phyloP scores from a whole-genome alignment of 2,888 invertebrate genomes.

The Lamellibrachia columna region DNA sequence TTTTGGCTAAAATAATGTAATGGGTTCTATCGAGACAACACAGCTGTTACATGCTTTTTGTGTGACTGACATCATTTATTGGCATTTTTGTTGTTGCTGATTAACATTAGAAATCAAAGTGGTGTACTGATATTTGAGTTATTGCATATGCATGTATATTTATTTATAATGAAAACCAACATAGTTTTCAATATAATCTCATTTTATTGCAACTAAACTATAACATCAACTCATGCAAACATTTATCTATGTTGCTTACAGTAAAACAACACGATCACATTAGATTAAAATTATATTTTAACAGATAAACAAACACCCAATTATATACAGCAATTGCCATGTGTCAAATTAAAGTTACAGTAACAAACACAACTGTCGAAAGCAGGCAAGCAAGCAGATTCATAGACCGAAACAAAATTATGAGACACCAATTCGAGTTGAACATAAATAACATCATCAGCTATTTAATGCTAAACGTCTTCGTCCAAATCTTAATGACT shows the following conservation, averaged over 20 bases:
- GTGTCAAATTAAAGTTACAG: background rate
- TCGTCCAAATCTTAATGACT: background rate
- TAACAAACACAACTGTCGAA: background rate
- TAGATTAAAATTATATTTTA: background rate
- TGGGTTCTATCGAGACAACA: too few relatives aligned
- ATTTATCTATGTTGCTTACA: background rate
- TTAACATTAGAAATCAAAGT: too few relatives aligned
- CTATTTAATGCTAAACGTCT: background rate
- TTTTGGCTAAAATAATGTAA: too few relatives aligned
- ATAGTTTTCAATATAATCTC: background rate
- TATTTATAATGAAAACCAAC: background rate
- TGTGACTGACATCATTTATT: too few relatives aligned
- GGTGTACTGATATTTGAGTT: too few relatives aligned
- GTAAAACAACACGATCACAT: conserved; percentile 1
- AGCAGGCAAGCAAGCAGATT: conserved; percentile 5
- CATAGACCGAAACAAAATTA: conserved; percentile 3
- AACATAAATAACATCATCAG: background rate
- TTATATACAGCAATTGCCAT: conserved; percentile 16
- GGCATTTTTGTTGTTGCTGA: too few relatives aligned
- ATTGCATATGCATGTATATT: too few relatives aligned
- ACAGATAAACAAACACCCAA: conserved; percentile 10
- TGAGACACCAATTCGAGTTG: background rate
- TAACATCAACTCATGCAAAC: background rate
- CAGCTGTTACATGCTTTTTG: too few relatives aligned
- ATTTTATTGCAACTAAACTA: conserved; percentile 3